Evolutionary conservation across 2,888 invertebrate species (phyloP).

Genomic region (Sturmia bella): DNA sequence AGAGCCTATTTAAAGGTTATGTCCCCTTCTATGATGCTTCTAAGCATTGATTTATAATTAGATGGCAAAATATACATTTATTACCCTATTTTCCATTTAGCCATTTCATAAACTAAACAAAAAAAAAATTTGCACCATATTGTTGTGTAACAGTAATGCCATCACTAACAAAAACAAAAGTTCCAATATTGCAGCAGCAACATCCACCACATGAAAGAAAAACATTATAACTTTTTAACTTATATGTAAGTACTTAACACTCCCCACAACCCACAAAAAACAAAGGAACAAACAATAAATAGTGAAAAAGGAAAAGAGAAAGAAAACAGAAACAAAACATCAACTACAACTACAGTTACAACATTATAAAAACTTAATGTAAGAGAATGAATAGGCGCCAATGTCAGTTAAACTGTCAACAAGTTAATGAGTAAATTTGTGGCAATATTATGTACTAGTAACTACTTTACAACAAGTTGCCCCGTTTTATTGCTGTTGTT

Average conservation of each 20-base stretch:
- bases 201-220: slow-evolving; percentile 17
- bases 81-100: slow-evolving; percentile 60
- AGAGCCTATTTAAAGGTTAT: too few species aligned
- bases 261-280: slow-evolving; percentile 53
- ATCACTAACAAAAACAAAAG: slow-evolving; percentile 14
- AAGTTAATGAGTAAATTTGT: slow-evolving; percentile 71
- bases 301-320: slow-evolving; percentile 17
- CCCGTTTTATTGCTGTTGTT: slow-evolving; percentile 40
- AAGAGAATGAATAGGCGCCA: slow-evolving; percentile 66
- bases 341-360: slow-evolving; percentile 8
- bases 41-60: too few species aligned
- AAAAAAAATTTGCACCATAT: slow-evolving; percentile 54
- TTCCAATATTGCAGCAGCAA: slow-evolving; percentile 20
- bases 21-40: too few species aligned
- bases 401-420: slow-evolving; percentile 70
- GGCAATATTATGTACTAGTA: slow-evolving; percentile 64
- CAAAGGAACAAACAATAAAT: slow-evolving; percentile 40
- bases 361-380: slow-evolving; percentile 44
- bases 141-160: slow-evolving; percentile 39
- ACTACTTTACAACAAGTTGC: slow-evolving; percentile 58
- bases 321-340: neutral
- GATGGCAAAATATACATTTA: too few species aligned
- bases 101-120: slow-evolving; percentile 63
- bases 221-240: slow-evolving; percentile 33
- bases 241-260: slow-evolving; percentile 53